Evolutionary conservation across 2,113 vertebrate genomes (phyloP).

Genomic region (Psilopsiagon aymara): DNA sequence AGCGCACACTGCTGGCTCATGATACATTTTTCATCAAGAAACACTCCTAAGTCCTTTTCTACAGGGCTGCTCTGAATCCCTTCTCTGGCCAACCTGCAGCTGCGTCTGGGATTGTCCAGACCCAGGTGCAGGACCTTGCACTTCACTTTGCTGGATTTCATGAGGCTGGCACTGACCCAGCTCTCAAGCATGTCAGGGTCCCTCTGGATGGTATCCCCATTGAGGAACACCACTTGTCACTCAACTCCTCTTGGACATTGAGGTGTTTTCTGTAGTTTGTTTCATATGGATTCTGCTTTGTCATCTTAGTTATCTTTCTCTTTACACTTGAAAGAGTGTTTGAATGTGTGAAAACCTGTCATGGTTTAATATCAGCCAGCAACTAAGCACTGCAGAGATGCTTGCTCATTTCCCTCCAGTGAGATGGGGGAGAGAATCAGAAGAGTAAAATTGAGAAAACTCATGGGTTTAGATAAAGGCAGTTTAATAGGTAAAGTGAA

Average conservation of each 20-base stretch:
- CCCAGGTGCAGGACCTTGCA: background rate
- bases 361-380: background rate
- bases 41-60: background rate
- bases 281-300: background rate
- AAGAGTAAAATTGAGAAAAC: background rate
- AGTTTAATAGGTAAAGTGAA: background rate
- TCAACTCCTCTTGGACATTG: background rate
- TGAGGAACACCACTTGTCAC: background rate
- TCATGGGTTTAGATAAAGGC: background rate
- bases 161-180: background rate
- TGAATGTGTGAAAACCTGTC: background rate
- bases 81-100: background rate
- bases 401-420: background rate
- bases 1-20: background rate
- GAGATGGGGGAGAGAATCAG: background rate
- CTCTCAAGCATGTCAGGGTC: background rate
- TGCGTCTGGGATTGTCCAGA: background rate
- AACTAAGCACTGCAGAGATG: background rate
- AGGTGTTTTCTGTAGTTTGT: background rate
- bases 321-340: background rate
- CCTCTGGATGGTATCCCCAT: background rate
- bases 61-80: background rate
- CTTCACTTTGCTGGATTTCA: background rate
- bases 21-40: background rate
- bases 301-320: background rate